Base-by-base conservation (phyloP, 2,113 vertebrate genomes). In the Arvicanthis niloticus region DNA sequence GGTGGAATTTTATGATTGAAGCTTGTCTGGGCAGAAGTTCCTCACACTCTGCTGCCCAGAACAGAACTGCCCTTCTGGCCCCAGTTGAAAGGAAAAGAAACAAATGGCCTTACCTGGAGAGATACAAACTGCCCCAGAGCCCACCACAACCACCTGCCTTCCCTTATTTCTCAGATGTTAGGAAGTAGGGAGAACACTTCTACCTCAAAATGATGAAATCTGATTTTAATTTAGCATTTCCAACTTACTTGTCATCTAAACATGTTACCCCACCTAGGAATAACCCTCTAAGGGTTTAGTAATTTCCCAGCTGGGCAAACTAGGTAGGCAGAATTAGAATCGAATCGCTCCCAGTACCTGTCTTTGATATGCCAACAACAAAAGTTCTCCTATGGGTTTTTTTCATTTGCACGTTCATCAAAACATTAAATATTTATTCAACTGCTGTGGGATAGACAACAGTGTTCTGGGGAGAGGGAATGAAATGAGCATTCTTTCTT, bases 391-490 rank as follows among this genome's bases (percentile, higher is more conserved):
- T 51, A 7, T 88, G 72, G 89, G 91, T 92, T 68, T 78, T 78
- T 17, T 81, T 91, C 56, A 73, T n/a, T 48, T 77, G 48, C 13
- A 86, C 68, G 78, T 82, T 94, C 89, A 95, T 78, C 62, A 75
- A 78, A 95, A 70, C 34, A 56, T 88, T 67, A 94, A 94, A 80
- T 92, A 94, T 96, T 88, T 86, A 95, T 86, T 67, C 24, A 73
- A 58, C 24, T 16, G 16, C 45, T 81, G 56, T 29, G 91, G 45
- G 12, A 7, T 62, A 40, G 53, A 89, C 53, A 87, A 17, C 31
- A 42, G 24, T 37, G 1, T 73, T 68, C 45, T 31, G 21, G 68
- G 37, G 24, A 73, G n/a, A 96, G 45, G 62, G 34, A 56, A 70
- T 4, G 22, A 51, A 16, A n/a, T 21, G 82, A 73, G 40, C 26